phyloP scores from a whole-genome alignment of 2,113 vertebrate genomes.

The Mugil cephalus region DNA sequence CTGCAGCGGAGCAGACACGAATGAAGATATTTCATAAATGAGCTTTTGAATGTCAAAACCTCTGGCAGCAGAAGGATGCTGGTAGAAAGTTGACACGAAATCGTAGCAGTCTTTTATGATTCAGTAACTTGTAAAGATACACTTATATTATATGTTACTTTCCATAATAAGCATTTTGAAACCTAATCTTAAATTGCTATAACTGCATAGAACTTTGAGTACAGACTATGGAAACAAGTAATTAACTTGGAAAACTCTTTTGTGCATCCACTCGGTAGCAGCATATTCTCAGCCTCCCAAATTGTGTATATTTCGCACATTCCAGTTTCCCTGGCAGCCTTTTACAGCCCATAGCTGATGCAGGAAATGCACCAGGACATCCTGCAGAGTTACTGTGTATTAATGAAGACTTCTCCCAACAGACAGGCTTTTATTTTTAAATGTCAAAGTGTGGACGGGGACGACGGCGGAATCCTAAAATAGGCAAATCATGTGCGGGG shows the following conservation, averaged over 20 bases:
- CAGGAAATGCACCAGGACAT: slow-evolving; percentile 17
- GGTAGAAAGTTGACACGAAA: neutral
- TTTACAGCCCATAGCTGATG: neutral
- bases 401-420: slow-evolving; percentile 43
- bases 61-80: neutral
- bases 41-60: neutral
- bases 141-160: too few relatives aligned
- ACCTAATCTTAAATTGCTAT: neutral
- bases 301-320: slow-evolving; percentile 21
- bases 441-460: slow-evolving; percentile 23
- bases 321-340: neutral
- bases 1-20: slow-evolving; percentile 8
- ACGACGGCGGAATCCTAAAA: slow-evolving; percentile 30
- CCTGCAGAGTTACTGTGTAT: slow-evolving; percentile 32
- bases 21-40: neutral
- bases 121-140: too few relatives aligned
- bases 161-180: neutral
- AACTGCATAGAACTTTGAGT: neutral
- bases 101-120: too few relatives aligned
- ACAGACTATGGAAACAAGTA: neutral
- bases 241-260: slow-evolving; percentile 10
- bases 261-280: neutral
- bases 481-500: neutral
- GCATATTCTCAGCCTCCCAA: slow-evolving; percentile 12
- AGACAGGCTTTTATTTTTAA: slow-evolving; percentile 44